Evolutionary conservation across 2,797 vertebrate genomes (phyloP).

Genomic region (Neopelma chrysocephalum): DNA sequence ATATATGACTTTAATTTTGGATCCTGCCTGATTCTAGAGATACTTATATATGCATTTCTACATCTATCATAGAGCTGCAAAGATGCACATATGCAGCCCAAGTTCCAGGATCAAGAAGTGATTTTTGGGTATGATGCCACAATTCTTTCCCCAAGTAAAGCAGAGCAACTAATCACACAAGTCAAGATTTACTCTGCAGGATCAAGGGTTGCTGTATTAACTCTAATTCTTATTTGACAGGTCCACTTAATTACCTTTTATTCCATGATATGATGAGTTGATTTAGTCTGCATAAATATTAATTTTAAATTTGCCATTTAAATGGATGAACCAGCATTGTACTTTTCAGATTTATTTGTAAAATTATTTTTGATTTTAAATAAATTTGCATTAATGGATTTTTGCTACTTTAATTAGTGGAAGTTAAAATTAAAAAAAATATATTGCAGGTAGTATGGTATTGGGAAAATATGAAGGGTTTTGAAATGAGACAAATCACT

Average conservation of each 20-base stretch:
- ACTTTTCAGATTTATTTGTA: background rate
- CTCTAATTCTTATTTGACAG: background rate
- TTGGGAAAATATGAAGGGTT: background rate
- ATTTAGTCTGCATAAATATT: conserved; percentile 27
- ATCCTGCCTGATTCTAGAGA: background rate
- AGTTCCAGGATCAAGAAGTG: background rate
- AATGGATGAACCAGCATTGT: background rate
- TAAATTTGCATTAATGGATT: background rate
- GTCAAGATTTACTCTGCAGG: background rate
- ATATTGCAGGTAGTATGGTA: background rate
- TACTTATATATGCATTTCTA: background rate
- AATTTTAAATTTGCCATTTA: conserved; percentile 5
- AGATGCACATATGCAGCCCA: background rate
- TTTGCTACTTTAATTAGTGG: background rate
- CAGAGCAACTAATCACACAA: background rate
- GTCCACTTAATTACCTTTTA: conserved; percentile 26
- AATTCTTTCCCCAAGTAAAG: background rate
- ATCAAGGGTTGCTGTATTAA: background rate
- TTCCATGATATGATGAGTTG: background rate
- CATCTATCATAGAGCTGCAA: background rate
- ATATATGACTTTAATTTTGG: background rate
- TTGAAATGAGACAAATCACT: background rate
- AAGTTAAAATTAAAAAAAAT: background rate
- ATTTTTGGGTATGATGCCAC: background rate
- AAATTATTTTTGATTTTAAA: background rate